phyloP scores from a whole-genome alignment of 2,113 vertebrate species.

The Kryptolebias marmoratus region DNA sequence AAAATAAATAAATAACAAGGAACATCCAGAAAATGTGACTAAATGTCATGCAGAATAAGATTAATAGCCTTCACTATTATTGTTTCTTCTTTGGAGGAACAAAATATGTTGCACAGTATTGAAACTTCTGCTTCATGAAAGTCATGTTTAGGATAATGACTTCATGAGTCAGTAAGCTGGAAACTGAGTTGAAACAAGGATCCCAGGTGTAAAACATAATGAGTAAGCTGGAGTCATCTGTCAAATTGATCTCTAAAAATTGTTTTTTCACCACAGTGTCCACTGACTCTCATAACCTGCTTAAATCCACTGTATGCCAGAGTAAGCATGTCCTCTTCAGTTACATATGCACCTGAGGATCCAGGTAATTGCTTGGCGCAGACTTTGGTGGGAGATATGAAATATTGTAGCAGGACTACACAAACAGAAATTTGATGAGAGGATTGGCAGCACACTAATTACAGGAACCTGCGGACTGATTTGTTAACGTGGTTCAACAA shows the following conservation, averaged over 20 bases:
- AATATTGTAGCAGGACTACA: conserved; percentile 2
- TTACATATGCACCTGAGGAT: conserved; percentile 43
- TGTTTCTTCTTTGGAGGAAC: conserved; percentile 24
- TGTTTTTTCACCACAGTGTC: conserved; percentile 33
- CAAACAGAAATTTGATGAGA: conserved; percentile 20
- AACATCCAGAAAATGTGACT: neutral
- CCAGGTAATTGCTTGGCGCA: conserved; percentile 11
- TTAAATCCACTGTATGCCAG: conserved; percentile 27
- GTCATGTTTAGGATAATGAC: conserved; percentile 48
- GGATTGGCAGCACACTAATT: conserved; percentile 2
- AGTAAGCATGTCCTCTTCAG: conserved; percentile 48
- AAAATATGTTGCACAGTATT: conserved; percentile 47
- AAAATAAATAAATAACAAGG: neutral
- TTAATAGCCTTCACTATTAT: conserved; percentile 32
- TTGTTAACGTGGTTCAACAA: neutral
- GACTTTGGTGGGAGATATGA: conserved; percentile 3
- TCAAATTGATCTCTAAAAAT: conserved; percentile 46
- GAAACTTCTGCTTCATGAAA: conserved; percentile 30
- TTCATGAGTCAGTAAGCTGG: conserved; percentile 33
- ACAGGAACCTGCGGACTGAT: neutral
- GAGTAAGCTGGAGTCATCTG: conserved; percentile 55
- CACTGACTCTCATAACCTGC: conserved; percentile 38
- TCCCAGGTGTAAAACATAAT: conserved; percentile 42
- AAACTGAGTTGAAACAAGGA: conserved; percentile 48
- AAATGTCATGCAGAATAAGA: conserved; percentile 45